Conservation (phyloP, 2,113 vertebrate genomes). For the Chlorodrepanis virens region DNA sequence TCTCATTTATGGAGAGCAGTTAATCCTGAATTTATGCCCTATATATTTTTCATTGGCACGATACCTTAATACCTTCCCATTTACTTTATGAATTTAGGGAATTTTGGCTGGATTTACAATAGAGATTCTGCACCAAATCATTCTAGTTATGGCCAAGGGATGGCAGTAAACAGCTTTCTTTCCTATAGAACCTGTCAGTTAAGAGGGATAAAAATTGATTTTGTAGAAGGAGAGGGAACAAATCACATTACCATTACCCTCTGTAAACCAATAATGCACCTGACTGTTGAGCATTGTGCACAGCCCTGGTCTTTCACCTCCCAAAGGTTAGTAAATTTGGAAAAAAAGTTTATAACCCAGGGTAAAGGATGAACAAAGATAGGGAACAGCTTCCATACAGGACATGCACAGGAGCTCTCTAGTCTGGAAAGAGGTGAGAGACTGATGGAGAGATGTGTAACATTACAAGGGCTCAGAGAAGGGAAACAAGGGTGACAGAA, state of each 20-base stretch:
- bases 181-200: background rate
- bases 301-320: background rate
- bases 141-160: constrained; percentile 5
- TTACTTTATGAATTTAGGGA: background rate
- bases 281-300: background rate
- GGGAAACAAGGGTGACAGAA: background rate
- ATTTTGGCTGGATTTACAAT: background rate
- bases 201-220: background rate
- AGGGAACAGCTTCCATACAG: background rate
- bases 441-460: background rate
- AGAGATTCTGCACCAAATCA: background rate
- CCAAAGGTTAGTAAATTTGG: background rate
- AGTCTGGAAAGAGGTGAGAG: background rate
- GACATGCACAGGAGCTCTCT: background rate
- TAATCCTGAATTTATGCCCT: background rate
- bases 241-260: background rate
- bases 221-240: background rate
- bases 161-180: constrained; percentile 1
- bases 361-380: background rate
- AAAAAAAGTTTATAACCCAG: background rate
- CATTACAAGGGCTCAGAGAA: background rate
- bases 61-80: background rate
- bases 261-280: background rate
- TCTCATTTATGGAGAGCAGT: background rate
- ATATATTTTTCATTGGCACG: accelerated